Conservation (phyloP, 1,140 invertebrate genomes). For the Drosophila busckii region DNA sequence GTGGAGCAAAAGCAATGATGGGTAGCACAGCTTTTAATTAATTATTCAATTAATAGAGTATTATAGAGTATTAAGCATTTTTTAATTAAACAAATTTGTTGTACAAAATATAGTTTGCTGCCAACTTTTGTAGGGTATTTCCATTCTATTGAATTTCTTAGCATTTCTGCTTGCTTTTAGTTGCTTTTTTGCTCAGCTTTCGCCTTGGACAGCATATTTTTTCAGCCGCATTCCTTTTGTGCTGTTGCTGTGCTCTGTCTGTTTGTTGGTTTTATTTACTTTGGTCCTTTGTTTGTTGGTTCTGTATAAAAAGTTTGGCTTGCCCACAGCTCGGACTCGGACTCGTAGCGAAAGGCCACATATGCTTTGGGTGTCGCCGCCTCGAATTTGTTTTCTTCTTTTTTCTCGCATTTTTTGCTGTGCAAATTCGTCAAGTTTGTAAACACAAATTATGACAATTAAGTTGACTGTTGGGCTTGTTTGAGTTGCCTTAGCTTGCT, state of each 20-base stretch:
- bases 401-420: conserved; percentile 4
- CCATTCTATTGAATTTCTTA: not conserved
- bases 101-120: not conserved
- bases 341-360: conserved; percentile 50
- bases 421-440: conserved; percentile 68
- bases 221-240: conserved; percentile 28
- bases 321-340: conserved; percentile 34
- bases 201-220: conserved; percentile 33
- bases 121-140: conserved; percentile 13
- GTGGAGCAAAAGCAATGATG: not conserved
- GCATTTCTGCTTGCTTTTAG: conserved; percentile 1
- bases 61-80: not conserved
- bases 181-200: conserved; percentile 29
- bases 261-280: conserved; percentile 53
- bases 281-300: conserved; percentile 67
- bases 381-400: not conserved
- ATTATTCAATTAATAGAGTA: not conserved
- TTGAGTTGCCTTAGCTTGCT: conserved; percentile 26
- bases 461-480: conserved; percentile 64
- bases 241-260: conserved; percentile 31
- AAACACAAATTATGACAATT: conserved; percentile 77
- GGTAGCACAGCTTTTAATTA: not conserved
- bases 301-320: conserved; percentile 51
- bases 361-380: conserved; percentile 37
- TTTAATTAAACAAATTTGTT: not conserved